Conservation (phyloP, 1,140 invertebrate genomes). For the Mamestra configurata region DNA sequence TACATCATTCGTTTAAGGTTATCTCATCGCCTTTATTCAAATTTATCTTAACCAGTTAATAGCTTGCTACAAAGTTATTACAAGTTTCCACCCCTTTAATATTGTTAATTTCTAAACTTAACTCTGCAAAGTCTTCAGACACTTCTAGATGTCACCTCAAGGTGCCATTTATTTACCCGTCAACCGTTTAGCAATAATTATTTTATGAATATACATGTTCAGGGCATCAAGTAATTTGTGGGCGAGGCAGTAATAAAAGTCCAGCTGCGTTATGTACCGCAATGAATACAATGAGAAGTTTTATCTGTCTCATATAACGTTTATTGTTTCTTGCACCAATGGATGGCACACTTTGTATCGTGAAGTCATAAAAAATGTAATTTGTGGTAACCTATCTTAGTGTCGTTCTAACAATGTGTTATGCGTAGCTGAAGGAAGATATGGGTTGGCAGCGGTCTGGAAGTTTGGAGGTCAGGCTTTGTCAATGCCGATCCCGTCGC, state of each 20-base stretch:
- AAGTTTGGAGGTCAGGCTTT: slow-evolving; percentile 3
- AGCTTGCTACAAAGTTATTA: neutral
- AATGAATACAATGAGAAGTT: slow-evolving; percentile 45
- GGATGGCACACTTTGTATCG: slow-evolving; percentile 7
- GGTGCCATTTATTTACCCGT: slow-evolving; percentile 14
- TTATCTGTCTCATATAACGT: slow-evolving; percentile 48
- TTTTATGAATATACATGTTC: slow-evolving; percentile 51
- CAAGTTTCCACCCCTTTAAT: neutral
- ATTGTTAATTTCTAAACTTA: neutral
- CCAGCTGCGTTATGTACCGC: slow-evolving; percentile 54
- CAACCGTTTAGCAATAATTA: slow-evolving; percentile 7
- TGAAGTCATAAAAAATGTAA: slow-evolving; percentile 27
- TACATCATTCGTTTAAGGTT: no score
- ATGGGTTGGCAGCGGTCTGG: slow-evolving; percentile 7
- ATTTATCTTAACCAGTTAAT: neutral
- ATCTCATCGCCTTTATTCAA: neutral
- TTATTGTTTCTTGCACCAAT: slow-evolving; percentile 41
- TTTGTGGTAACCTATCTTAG: slow-evolving; percentile 32
- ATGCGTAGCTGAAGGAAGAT: neutral
- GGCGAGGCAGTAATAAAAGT: slow-evolving; percentile 49
- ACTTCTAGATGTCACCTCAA: neutral
- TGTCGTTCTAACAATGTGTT: neutral
- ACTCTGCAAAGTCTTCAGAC: neutral
- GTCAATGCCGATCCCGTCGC: neutral
- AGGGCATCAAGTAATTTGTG: slow-evolving; percentile 49